Percentiles rank a stretch among this genome's conserved stretches.
Conservation (phyloP, 2,888 invertebrate genomes). For the Ceraclea dissimilis region DNA sequence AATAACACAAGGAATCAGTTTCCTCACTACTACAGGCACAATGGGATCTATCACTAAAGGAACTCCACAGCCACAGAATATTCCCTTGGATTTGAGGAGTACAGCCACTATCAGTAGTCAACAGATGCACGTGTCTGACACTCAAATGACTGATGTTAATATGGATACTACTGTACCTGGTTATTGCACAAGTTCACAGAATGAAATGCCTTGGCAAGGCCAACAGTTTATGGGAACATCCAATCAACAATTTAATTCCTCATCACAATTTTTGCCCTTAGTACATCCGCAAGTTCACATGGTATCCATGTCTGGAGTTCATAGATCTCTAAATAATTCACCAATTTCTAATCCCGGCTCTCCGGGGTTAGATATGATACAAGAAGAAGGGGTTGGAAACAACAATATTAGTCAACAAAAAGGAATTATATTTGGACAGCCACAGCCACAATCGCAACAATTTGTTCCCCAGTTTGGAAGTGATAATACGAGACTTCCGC, state of each 20-base stretch:
- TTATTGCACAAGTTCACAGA: constrained; percentile 18
- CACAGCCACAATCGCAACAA: constrained; percentile 11
- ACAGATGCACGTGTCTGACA: constrained; percentile 31
- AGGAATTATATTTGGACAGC: constrained; percentile 7
- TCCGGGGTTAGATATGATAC: constrained; percentile 70
- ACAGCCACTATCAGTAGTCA: constrained; percentile 33
- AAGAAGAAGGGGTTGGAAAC: constrained; percentile 58
- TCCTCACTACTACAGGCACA: constrained; percentile 57
- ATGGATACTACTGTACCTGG: constrained; percentile 36
- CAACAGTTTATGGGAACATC: constrained; percentile 16
- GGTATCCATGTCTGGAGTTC: constrained; percentile 34
- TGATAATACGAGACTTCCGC: constrained; percentile 12
- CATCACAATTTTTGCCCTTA: constrained; percentile 35
- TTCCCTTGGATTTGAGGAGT: constrained; percentile 49
- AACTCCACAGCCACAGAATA: constrained; percentile 54
- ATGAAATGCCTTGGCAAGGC: constrained; percentile 16
- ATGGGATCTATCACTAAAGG: constrained; percentile 66
- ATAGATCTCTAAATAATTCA: constrained; percentile 53
- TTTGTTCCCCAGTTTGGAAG: constrained; percentile 14
- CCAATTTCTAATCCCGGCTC: constrained; percentile 58
- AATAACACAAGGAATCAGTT: constrained; percentile 62
- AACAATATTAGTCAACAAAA: constrained; percentile 22
- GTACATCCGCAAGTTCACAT: constrained; percentile 40
- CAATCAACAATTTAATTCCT: constrained; percentile 3
- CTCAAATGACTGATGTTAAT: constrained; percentile 35